Percentiles rank a stretch among this genome's conserved stretches.
These are phyloP conservation scores for Eupsilia transversa DNA, from an alignment of 2,888 invertebrate species.

Conservation along the genomic window DNA sequence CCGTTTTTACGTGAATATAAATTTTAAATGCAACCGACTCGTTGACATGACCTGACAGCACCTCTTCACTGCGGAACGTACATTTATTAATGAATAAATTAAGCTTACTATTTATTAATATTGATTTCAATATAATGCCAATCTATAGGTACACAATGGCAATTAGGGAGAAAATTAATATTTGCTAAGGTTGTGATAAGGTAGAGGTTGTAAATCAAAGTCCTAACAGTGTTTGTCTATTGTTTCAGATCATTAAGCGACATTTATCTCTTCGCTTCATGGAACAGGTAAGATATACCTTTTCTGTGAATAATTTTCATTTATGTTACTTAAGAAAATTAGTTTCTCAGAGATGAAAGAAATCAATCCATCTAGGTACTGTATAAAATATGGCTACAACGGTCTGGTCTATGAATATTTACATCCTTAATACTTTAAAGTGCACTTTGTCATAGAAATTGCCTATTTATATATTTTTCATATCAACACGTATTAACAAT, in stretches of 20 bases:
- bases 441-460: conserved; percentile 41
- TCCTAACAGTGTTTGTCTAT: conserved; percentile 36
- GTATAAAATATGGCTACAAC: background rate
- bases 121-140: conserved; percentile 7
- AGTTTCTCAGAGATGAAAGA: background rate
- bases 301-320: background rate
- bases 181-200: background rate
- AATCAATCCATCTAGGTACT: background rate
- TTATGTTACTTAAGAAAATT: background rate
- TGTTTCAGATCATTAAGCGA: conserved; percentile 66
- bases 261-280: conserved; percentile 34
- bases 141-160: background rate
- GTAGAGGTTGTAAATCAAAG: conserved; percentile 18
- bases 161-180: background rate
- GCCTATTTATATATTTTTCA: conserved; percentile 39
- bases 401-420: conserved; percentile 9
- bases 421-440: conserved; percentile 16
- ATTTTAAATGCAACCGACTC: conserved; percentile 57
- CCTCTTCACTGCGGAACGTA: conserved; percentile 35
- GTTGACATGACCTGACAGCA: conserved; percentile 53
- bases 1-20: conserved; percentile 52
- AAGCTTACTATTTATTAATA: conserved; percentile 18
- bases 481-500: conserved; percentile 62
- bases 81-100: conserved; percentile 54
- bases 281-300: conserved; percentile 55